Base-by-base conservation (phyloP, 2,797 vertebrate genomes). In the Tiaroga cobitis region DNA sequence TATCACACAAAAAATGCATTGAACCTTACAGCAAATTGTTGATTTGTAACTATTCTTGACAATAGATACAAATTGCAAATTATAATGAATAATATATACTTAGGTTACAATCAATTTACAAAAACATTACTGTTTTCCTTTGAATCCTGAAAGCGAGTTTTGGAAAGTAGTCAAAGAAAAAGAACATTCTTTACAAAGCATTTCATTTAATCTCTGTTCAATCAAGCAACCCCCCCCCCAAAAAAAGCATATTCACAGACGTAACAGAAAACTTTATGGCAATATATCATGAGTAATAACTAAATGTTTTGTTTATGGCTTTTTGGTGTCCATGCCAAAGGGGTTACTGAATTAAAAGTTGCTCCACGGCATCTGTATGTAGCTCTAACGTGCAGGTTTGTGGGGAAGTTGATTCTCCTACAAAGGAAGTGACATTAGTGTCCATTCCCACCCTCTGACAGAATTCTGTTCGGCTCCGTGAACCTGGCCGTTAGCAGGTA, bases 401-500 rank as follows among this genome's bases (percentile, higher is more conserved):
- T 8, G 3, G 15, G 29, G 29, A 65, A 75, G 43, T 5, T n/a
- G 7, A 54, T 26, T 56, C 39, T 85, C 54, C 39, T 34, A 32
- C 54, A 74, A 24, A 73, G 39, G 29, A 73, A 51, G 49, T 75
- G 59, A 32, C 61, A 43, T 93, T 76, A 99, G 89, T 98, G 97
- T 84, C 98, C 98, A 8, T 95, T 99, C 61, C 97, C 96, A 3
- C 96, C 97, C 90, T 99, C 98, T 0, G 96, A 96, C 85, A 98
- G 95, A 90, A 99, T 98, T 82, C 97, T 94, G 0, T 97, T 98
- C 0, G 98, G 98, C 89, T 99, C 97, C 0, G 98, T 99, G 92
- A 97, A 99, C 89, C 96, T 97, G 0, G 97, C 97, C 0, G 98
- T 99, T 81, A 97, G 92, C 18, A 99, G 89, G 93, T 99, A 99